Evolutionary conservation across 2,888 invertebrate genomes (phyloP), one percentile per base, ranked within the genome.

Genomic region (Trichogramma evanescens): DNA sequence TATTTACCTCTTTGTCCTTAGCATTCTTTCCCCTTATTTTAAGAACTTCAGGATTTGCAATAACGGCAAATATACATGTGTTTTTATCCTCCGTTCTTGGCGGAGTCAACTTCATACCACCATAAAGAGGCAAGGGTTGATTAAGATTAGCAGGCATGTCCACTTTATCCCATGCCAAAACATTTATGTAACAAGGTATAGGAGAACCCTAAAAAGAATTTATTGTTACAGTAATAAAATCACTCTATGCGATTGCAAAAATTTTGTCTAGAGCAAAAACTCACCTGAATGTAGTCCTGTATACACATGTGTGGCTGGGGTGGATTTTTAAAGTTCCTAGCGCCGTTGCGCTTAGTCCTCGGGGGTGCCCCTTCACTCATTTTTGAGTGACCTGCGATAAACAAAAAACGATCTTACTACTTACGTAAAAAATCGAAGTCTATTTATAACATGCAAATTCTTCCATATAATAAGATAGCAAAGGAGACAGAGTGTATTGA

Each of bases 261-360:
- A 50, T 41, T 8, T 46, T 6, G 8, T 26, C 6, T 7, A 7
- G 3, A 50, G 48, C 26, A 4, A 4, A 42, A 41, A 42, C 57
- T 41, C 64, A 74, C 75, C 71, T 70, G 70, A 73, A 88, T 82
- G 51, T 66, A 74, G 65, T 77, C 79, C 67, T 74, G 73, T 65
- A 79, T 77, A 75, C 89, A 88, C 88, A 88, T 88, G 76, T 88
- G 87, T 8, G 88, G 88, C 67, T 88, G 88, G 2, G 88, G 88
- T 54, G 88, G 88, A 76, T 87, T 87, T 74, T 86, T 87, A 67
- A 88, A 88, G 70, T 85, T 83, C 58, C 86, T 82, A 74, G 73
- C 66, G 44, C 71, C 72, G 59, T 73, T 73, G 51, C 74, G 74
- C 66, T 73, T 76, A 58, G 70, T 70, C 66, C 69, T 74, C 4